A percentile compares a stretch with the other conserved stretches of the same genome.
Conservation (phyloP, 1,140 invertebrate species). For the Matsumurasca onukii region DNA sequence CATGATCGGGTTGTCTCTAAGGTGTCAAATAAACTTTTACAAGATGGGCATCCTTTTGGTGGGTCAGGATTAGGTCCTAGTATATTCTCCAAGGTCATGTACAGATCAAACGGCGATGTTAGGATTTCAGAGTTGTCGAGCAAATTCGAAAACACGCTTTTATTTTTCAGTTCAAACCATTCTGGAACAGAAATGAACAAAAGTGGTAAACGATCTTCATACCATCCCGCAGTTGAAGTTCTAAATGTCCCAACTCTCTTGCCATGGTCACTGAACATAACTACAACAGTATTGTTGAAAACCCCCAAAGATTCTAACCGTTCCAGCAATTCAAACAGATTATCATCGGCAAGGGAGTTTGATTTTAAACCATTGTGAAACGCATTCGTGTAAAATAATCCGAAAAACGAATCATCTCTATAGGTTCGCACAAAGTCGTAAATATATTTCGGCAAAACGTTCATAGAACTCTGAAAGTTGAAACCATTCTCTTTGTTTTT, state of each 20-base stretch:
- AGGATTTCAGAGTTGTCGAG: constrained; percentile 70
- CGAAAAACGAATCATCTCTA: constrained; percentile 60
- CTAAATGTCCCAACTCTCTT: constrained; percentile 81
- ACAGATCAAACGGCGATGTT: constrained; percentile 82
- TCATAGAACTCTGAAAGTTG: constrained; percentile 37
- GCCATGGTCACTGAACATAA: constrained; percentile 94
- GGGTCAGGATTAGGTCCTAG: not conserved
- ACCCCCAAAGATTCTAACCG: constrained; percentile 57
- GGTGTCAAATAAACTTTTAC: not conserved
- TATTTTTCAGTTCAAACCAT: constrained; percentile 64
- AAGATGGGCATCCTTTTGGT: not conserved
- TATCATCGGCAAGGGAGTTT: constrained; percentile 64
- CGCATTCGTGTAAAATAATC: constrained; percentile 76
- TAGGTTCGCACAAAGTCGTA: constrained; percentile 58
- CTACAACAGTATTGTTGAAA: constrained; percentile 66
- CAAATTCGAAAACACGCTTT: constrained; percentile 64
- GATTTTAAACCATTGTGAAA: constrained; percentile 77
- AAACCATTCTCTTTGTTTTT: constrained; percentile 38
- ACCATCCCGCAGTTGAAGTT: constrained; percentile 76
- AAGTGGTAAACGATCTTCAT: constrained; percentile 89
- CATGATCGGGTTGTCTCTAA: not conserved
- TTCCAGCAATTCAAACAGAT: constrained; percentile 58
- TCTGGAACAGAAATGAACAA: constrained; percentile 71
- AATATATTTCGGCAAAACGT: constrained; percentile 43
- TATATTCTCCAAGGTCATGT: constrained; percentile 63